These are phyloP conservation scores for Onychomys torridus DNA, from an alignment of 2,797 vertebrate genomes.

Conservation along the genomic window DNA sequence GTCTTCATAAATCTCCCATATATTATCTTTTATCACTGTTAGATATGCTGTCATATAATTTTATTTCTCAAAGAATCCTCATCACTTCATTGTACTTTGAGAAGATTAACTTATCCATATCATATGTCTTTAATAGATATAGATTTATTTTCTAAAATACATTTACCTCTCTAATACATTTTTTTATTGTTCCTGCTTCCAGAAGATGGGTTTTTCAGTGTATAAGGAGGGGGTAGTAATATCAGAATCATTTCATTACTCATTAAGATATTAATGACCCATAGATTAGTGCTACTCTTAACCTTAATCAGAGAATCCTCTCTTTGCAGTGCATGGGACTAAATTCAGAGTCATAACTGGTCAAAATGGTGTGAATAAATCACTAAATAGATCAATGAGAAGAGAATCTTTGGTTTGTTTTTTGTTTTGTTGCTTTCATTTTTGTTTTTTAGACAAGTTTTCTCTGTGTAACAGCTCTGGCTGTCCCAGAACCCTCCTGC, in stretches of 20 bases:
- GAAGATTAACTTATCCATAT: slow-evolving; percentile 15
- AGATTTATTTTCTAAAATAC: background rate
- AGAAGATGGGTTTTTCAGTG: background rate
- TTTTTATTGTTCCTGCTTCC: background rate
- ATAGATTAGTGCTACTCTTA: background rate
- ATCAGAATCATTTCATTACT: background rate
- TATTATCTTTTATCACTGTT: slow-evolving; percentile 9
- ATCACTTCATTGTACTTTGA: background rate
- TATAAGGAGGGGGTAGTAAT: background rate
- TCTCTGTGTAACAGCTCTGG: too few relatives aligned
- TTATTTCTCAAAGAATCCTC: background rate
- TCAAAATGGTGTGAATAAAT: background rate
- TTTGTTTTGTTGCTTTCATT: background rate
- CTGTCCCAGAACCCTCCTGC: too few relatives aligned
- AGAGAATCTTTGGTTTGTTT: background rate
- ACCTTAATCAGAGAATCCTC: background rate
- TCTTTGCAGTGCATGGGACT: background rate
- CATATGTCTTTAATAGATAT: background rate
- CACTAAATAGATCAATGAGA: background rate
- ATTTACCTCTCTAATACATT: background rate
- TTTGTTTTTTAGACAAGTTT: background rate
- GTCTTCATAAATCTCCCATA: slow-evolving; percentile 37
- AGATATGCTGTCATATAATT: background rate
- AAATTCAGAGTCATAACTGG: background rate
- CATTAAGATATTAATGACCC: background rate